Conservation (phyloP, 2,797 vertebrate genomes). For the Danio jaintianensis region DNA sequence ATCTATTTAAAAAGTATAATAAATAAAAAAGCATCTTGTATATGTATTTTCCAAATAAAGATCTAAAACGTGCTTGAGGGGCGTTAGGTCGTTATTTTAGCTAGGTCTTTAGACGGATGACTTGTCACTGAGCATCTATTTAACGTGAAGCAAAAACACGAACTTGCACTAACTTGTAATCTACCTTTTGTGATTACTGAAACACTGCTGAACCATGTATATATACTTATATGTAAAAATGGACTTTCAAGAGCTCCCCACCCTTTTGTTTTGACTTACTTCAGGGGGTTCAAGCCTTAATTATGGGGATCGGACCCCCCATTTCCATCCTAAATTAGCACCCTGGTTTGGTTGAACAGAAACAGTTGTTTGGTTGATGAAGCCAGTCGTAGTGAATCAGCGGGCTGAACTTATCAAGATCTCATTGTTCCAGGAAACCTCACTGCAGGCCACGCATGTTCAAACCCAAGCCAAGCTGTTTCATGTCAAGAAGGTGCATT, state of each 20-base stretch:
- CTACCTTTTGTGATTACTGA: constrained; percentile 31
- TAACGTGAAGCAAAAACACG: background rate
- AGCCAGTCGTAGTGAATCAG: constrained; percentile 33
- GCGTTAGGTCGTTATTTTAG: background rate
- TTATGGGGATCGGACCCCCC: constrained; percentile 15
- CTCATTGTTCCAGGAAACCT: constrained; percentile 62
- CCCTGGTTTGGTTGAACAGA: constrained; percentile 23
- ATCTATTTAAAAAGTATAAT: constrained; percentile 12
- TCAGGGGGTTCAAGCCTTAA: constrained; percentile 27
- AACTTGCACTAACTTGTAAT: constrained; percentile 21
- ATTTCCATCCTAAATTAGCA: constrained; percentile 34
- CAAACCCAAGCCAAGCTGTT: constrained; percentile 54
- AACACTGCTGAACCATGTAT: constrained; percentile 18
- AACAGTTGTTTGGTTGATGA: constrained; percentile 30
- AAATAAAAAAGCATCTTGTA: background rate
- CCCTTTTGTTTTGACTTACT: constrained; percentile 31
- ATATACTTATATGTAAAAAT: constrained; percentile 41
- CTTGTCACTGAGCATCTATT: background rate
- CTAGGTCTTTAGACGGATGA: background rate
- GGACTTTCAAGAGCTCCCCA: constrained; percentile 24
- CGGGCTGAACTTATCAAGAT: constrained; percentile 44
- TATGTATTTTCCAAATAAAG: background rate
- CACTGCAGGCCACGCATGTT: constrained; percentile 59
- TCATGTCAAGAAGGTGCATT: constrained; percentile 62
- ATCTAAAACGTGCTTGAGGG: background rate